These are phyloP conservation scores for Nasonia oneida DNA, from an alignment of 2,888 invertebrate species.

Conservation along the genomic window DNA sequence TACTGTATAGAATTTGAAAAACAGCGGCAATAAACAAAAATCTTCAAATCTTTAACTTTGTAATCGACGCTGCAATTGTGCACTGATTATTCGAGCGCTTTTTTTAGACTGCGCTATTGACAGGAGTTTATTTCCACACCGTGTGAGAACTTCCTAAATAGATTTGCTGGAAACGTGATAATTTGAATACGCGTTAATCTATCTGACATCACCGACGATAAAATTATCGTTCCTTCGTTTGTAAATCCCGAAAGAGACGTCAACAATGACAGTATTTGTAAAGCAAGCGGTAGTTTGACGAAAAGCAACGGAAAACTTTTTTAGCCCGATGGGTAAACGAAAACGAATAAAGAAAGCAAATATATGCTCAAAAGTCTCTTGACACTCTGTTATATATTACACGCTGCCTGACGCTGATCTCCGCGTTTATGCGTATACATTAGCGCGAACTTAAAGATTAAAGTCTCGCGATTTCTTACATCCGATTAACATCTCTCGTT, in stretches of 20 bases:
- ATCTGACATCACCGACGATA: background rate
- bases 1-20: background rate
- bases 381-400: background rate
- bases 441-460: conserved; percentile 25
- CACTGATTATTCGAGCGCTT: background rate
- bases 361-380: background rate
- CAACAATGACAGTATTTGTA: background rate
- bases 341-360: conserved; percentile 1
- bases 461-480: background rate
- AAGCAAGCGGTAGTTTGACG: background rate
- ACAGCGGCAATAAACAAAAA: background rate
- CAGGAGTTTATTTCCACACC: background rate
- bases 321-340: background rate
- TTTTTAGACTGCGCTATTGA: background rate
- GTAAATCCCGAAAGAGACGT: background rate
- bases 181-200: background rate
- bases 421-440: background rate
- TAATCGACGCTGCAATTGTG: background rate
- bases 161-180: background rate
- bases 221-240: background rate
- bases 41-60: background rate
- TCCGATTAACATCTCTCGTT: conserved; percentile 12
- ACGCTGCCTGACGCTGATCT: background rate
- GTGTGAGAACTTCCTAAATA: background rate
- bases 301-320: background rate